phyloP scores from a whole-genome alignment of 2,888 invertebrate species.

The Platycnemis pennipes region DNA sequence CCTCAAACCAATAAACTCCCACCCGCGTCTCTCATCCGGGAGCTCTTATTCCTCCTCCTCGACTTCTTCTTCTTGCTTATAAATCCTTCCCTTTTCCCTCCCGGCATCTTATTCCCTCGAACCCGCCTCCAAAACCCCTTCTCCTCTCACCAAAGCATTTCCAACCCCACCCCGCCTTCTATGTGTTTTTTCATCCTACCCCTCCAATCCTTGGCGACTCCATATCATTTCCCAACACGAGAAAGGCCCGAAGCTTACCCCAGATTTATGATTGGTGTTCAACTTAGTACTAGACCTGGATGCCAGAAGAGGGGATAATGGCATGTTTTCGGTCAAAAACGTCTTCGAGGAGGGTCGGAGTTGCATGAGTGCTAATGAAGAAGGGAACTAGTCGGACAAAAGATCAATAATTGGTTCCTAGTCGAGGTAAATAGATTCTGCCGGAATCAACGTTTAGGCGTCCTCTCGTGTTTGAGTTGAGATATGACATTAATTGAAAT shows the following conservation, averaged over 20 bases:
- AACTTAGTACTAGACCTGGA: not conserved
- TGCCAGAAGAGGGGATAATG: not conserved
- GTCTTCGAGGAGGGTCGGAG: not conserved
- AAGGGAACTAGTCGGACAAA: not conserved
- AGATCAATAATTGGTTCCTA: too few species aligned
- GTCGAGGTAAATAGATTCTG: too few species aligned
- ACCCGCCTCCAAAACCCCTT: not conserved
- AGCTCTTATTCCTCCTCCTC: not conserved
- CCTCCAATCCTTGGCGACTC: not conserved
- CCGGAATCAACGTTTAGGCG: too few species aligned
- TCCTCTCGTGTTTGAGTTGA: too few species aligned
- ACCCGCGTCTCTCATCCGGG: not conserved
- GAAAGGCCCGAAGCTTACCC: not conserved
- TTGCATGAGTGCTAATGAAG: not conserved
- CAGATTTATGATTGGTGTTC: constrained; percentile 36
- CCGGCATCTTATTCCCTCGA: not conserved
- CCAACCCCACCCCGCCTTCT: not conserved
- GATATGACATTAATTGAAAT: too few species aligned
- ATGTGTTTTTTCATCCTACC: not conserved
- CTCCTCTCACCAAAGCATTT: not conserved
- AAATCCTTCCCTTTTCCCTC: not conserved
- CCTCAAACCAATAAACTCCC: constrained; percentile 5
- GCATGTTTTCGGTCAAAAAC: not conserved
- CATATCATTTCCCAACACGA: not conserved
- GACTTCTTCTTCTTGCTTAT: not conserved